Percentiles rank a stretch among this genome's conserved stretches.
These are phyloP conservation scores for Protomyctophum bolini DNA, from an alignment of 2,113 vertebrate species.

Conservation along the genomic window DNA sequence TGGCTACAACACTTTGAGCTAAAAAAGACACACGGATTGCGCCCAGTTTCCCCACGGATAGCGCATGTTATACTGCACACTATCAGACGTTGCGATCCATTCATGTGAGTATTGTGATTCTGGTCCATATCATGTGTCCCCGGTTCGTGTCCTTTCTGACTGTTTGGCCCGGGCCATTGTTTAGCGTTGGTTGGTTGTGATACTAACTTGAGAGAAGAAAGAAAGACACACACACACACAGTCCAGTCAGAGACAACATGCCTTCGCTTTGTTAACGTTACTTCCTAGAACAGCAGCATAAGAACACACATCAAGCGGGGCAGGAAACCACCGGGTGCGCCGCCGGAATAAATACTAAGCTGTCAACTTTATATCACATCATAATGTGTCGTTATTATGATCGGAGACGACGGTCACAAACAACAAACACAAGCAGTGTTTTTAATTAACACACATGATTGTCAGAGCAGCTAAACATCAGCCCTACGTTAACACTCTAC, in stretches of 20 bases:
- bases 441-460: too few relatives aligned
- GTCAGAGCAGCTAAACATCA: too few relatives aligned
- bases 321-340: too few relatives aligned
- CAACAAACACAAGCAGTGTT: too few relatives aligned
- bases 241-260: slow-evolving; percentile 27
- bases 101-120: slow-evolving; percentile 60
- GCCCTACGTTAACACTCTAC: too few relatives aligned
- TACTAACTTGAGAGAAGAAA: slow-evolving; percentile 55
- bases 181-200: slow-evolving; percentile 42
- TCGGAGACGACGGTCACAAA: too few relatives aligned
- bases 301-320: too few relatives aligned
- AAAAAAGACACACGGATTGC: slow-evolving; percentile 29
- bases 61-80: neutral
- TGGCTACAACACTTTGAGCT: slow-evolving; percentile 30
- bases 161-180: slow-evolving; percentile 54
- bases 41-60: slow-evolving; percentile 18
- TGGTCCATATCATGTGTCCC: too few relatives aligned
- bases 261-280: slow-evolving; percentile 57
- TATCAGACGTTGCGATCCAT: slow-evolving; percentile 48
- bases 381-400: too few relatives aligned
- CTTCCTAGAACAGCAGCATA: slow-evolving; percentile 38
- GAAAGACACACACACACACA: neutral
- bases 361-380: too few relatives aligned
- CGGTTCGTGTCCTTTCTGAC: neutral
- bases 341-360: too few relatives aligned